Evolutionary conservation across 2,797 vertebrate species (phyloP).

Genomic region (Luscinia luscinia): DNA sequence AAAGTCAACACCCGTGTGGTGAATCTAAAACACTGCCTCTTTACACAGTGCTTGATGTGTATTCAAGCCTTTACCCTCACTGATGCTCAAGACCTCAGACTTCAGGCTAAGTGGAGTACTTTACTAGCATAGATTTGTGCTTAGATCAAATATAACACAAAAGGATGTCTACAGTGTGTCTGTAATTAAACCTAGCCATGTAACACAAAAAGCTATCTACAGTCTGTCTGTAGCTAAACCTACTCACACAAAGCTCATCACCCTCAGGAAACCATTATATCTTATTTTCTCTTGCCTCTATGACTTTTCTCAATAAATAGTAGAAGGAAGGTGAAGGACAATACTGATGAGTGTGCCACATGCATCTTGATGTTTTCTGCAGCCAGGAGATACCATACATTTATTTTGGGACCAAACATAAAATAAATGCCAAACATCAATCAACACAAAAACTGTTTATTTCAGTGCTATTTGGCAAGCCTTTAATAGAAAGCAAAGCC

Average conservation of each 20-base stretch:
- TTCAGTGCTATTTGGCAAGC: not conserved
- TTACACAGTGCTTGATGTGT: not conserved
- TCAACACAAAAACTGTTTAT: not conserved
- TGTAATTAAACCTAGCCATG: not conserved
- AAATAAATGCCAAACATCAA: not conserved
- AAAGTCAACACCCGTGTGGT: not conserved
- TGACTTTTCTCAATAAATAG: not conserved
- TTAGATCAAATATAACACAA: not conserved
- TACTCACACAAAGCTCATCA: not conserved
- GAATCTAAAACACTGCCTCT: constrained; percentile 3
- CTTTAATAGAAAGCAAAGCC: not conserved
- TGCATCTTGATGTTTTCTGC: not conserved
- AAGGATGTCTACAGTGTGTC: not conserved
- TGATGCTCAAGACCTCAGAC: constrained; percentile 16
- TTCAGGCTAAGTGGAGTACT: not conserved
- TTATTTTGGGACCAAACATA: not conserved
- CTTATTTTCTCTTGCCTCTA: not conserved
- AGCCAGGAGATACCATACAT: not conserved
- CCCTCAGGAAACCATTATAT: not conserved
- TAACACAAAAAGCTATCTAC: not conserved
- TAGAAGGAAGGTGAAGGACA: not conserved
- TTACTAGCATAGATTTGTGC: not conserved
- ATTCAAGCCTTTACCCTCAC: constrained; percentile 27
- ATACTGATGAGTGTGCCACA: not conserved
- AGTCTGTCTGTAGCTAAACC: not conserved